Percentiles rank a stretch among this genome's conserved stretches.
Conservation (phyloP, 2,113 vertebrate genomes). For the Sigmodon hispidus region DNA sequence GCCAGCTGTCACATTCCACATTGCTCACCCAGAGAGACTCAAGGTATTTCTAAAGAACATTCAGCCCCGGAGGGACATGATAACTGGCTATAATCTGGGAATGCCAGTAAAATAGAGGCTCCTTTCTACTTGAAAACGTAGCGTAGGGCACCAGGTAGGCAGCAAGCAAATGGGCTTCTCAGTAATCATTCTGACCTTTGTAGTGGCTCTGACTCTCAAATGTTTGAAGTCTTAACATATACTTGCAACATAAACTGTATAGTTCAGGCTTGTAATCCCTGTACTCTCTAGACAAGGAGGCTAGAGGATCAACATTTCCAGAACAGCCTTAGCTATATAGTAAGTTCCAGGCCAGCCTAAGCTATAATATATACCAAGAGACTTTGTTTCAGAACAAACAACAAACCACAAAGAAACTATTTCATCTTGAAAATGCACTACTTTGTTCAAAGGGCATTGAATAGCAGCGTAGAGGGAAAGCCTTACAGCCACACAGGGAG, state of each 20-base stretch:
- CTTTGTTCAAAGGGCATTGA: constrained; percentile 5
- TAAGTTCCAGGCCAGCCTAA: not conserved
- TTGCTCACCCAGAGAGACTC: not conserved
- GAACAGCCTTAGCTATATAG: not conserved
- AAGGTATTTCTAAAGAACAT: constrained; percentile 35
- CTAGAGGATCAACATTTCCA: not conserved
- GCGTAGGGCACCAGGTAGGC: not conserved
- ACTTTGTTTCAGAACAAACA: too few species aligned
- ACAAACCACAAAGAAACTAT: not conserved
- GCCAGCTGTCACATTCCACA: constrained; percentile 58
- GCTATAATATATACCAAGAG: not conserved
- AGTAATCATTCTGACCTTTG: not conserved
- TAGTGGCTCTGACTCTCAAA: not conserved
- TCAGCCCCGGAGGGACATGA: not conserved
- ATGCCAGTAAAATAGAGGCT: not conserved
- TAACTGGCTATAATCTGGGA: not conserved
- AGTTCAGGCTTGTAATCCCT: not conserved
- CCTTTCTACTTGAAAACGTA: not conserved
- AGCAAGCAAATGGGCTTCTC: not conserved
- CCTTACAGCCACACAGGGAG: not conserved
- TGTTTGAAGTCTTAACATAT: not conserved
- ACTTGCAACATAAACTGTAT: not conserved
- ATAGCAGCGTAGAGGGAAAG: not conserved
- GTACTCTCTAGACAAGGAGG: not conserved
- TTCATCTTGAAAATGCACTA: not conserved